Evolutionary conservation across 1,140 invertebrate genomes (phyloP).

Genomic region (Drosophila truncata): DNA sequence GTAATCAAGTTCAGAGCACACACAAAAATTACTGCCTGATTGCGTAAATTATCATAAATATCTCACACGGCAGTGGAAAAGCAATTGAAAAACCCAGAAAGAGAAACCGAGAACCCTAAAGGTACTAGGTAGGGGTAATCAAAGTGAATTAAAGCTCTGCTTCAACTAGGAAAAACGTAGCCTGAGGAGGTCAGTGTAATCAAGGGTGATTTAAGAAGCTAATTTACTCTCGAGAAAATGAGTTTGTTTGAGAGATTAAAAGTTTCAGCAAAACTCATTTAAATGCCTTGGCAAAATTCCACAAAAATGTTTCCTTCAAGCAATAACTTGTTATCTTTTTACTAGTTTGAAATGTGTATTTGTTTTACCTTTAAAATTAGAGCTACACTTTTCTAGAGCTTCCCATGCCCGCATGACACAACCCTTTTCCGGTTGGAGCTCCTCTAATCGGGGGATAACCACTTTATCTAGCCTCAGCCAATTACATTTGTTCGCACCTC

Average conservation of each 20-base stretch:
- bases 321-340: background rate
- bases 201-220: constrained; percentile 23
- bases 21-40: constrained; percentile 53
- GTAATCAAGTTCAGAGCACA: constrained; percentile 54
- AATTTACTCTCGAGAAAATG: constrained; percentile 15
- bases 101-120: background rate
- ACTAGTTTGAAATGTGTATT: background rate
- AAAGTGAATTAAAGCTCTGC: constrained; percentile 31
- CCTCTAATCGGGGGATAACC: constrained; percentile 16
- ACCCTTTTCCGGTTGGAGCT: background rate
- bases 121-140: constrained; percentile 25
- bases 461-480: constrained; percentile 34
- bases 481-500: constrained; percentile 47
- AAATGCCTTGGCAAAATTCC: background rate
- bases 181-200: constrained; percentile 24
- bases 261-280: background rate
- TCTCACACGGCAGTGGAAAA: constrained; percentile 29
- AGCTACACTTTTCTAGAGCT: background rate
- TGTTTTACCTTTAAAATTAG: background rate
- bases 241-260: constrained; percentile 7
- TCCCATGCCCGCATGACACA: background rate
- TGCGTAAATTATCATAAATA: constrained; percentile 56
- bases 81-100: constrained; percentile 20
- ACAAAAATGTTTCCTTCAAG: background rate
- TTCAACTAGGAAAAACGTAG: background rate